Percentiles rank a stretch among this genome's conserved stretches.
Evolutionary conservation across 2,113 vertebrate species (phyloP).

Genomic region (Myocastor coypus): DNA sequence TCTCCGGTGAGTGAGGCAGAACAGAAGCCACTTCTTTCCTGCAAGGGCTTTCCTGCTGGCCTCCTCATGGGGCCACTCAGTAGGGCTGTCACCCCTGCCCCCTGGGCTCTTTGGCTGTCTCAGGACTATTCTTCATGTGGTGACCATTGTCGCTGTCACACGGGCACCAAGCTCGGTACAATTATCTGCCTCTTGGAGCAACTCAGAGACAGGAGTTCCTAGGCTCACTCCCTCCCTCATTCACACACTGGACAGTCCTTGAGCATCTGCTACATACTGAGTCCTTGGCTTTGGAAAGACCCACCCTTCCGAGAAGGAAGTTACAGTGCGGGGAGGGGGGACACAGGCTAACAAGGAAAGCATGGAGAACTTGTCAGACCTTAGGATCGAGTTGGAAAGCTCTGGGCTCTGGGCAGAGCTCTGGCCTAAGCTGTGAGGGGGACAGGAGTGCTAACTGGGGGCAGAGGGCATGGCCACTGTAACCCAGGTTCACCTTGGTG

Average conservation of each 20-base stretch:
- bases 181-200: not conserved
- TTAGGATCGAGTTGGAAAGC: not conserved
- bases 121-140: not conserved
- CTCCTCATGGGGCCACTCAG: not conserved
- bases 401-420: not conserved
- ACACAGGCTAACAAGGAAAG: not conserved
- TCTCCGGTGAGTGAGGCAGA: constrained; percentile 52
- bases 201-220: not conserved
- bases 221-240: not conserved
- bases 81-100: not conserved
- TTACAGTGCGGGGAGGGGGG: not conserved
- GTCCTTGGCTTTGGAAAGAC: not conserved
- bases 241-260: not conserved
- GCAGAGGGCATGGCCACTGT: not conserved
- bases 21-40: not conserved
- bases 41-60: not conserved
- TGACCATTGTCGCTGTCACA: not conserved
- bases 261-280: not conserved
- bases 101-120: not conserved
- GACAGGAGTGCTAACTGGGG: rapidly evolving
- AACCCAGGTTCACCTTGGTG: too few species aligned
- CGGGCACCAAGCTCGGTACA: not conserved
- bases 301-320: not conserved
- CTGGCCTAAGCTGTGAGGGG: not conserved
- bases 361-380: not conserved